Evolutionary conservation across 2,888 invertebrate species (phyloP), one percentile per base, ranked within the genome.

Genomic region (Aphidoletes aphidimyza): DNA sequence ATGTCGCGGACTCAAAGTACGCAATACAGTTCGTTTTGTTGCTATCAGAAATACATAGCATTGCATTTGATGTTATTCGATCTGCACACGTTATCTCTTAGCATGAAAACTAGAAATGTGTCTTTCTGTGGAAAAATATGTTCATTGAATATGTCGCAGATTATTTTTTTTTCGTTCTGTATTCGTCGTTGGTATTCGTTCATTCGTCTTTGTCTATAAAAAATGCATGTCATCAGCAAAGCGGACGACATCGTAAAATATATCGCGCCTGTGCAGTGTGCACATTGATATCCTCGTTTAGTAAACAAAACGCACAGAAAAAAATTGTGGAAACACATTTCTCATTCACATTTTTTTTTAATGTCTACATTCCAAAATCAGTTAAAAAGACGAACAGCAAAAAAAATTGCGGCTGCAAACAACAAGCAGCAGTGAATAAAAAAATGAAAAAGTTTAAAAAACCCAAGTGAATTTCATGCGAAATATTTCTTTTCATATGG

Each of bases 221-320:
- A 81, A 81, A 81, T 81, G 34, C 81, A 81, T 81, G 22, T 37
- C 81, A 81, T 81, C 81, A 81, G 81, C 81, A 81, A 37, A n/a
- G 8, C 37, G 81, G 11, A 36, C n/a, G 37, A 37, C 81, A 81
- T 37, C 81, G 37, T 37, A 81, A 81, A 81, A 37, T n/a, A 37
- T 81, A 81, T n/a, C 9, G 0, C 26, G 9, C 14, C 6, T 34
- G 5, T 34, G 14, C 37, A 83, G 0, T 42, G 11, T 42, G 17
- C 83, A 83, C n/a, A n/a, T 37, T 37, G 37, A 78, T 37, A 81
- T n/a, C n/a, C 11, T n/a, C 37, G 37, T 2, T 19, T 37, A n/a
- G 22, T 14, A 78, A 2, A 78, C 2, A 0, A 30, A 30, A 69
- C 8, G 30, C n/a, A 26, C 26, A 69, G 22, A 69, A 69, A 69